Conservation (phyloP, 2,113 vertebrate genomes). For the Urocitellus parryii region DNA sequence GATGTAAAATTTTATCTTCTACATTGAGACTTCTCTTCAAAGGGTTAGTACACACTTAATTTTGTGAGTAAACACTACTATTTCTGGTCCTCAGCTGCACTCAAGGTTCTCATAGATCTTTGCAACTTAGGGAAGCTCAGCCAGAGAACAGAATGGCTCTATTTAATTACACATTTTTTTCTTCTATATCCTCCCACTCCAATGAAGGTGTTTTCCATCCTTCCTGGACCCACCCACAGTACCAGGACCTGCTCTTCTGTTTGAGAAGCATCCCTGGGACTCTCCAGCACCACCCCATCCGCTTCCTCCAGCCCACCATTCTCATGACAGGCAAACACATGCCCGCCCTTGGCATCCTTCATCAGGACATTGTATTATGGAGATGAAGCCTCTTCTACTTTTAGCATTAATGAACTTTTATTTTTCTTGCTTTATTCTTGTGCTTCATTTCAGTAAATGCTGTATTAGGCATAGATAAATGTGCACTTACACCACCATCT, state of each 20-base stretch:
- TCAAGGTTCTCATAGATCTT: not conserved
- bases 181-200: not conserved
- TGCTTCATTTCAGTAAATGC: conserved; percentile 66
- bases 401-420: conserved; percentile 62
- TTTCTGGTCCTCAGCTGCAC: not conserved
- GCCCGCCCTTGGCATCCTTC: not conserved
- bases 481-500: conserved; percentile 22
- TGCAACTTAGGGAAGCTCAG: not conserved
- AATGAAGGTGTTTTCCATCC: not conserved
- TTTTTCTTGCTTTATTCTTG: conserved; percentile 47
- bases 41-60: not conserved
- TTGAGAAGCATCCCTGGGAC: not conserved
- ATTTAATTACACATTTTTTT: not conserved
- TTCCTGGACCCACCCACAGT: not conserved
- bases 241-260: not conserved
- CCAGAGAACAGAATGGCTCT: not conserved
- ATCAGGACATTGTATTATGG: not conserved
- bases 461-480: conserved; percentile 56
- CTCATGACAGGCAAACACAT: not conserved
- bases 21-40: not conserved
- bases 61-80: conserved; percentile 10
- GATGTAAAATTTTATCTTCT: conserved; percentile 17
- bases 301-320: not conserved
- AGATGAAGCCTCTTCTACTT: not conserved
- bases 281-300: not conserved